A percentile compares a stretch with the other conserved stretches of the same genome.
Conservation (phyloP, 2,888 invertebrate species). For the Margaritifera margaritifera region DNA sequence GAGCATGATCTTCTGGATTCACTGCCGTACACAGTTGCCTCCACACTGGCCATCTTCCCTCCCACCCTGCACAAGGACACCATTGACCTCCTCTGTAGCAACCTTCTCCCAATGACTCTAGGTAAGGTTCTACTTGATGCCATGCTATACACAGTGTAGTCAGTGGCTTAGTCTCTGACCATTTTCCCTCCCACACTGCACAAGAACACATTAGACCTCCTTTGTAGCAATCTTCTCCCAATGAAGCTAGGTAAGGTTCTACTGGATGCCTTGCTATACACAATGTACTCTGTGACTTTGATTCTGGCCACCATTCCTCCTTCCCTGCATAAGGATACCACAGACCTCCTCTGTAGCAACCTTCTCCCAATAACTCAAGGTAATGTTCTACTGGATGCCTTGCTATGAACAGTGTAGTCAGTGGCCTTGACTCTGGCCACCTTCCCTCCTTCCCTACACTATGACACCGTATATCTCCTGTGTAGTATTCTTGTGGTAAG, state of each 20-base stretch:
- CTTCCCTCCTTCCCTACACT: too few species aligned
- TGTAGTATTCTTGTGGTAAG: too few species aligned
- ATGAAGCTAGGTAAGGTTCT: constrained; percentile 90
- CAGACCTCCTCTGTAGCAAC: constrained; percentile 94
- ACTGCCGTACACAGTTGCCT: constrained; percentile 93
- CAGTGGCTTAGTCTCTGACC: constrained; percentile 74
- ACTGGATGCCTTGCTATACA: constrained; percentile 94
- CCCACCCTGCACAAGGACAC: constrained; percentile 93
- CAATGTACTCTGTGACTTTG: constrained; percentile 83
- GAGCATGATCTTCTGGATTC: constrained; percentile 97
- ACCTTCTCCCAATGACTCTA: constrained; percentile 95
- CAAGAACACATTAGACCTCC: neutral
- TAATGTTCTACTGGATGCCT: constrained; percentile 31
- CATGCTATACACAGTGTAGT: neutral
- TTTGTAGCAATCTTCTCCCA: too few species aligned
- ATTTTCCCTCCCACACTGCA: constrained; percentile 64
- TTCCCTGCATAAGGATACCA: constrained; percentile 92
- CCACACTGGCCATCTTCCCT: constrained; percentile 94
- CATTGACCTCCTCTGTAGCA: constrained; percentile 94
- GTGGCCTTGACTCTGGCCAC: neutral
- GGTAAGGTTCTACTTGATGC: constrained; percentile 48
- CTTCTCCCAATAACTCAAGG: constrained; percentile 94
- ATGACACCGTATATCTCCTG: too few species aligned
- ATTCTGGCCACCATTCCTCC: constrained; percentile 93
- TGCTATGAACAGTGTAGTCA: neutral